Conservation (phyloP, 2,113 vertebrate genomes). For the Eurypyga helias region DNA sequence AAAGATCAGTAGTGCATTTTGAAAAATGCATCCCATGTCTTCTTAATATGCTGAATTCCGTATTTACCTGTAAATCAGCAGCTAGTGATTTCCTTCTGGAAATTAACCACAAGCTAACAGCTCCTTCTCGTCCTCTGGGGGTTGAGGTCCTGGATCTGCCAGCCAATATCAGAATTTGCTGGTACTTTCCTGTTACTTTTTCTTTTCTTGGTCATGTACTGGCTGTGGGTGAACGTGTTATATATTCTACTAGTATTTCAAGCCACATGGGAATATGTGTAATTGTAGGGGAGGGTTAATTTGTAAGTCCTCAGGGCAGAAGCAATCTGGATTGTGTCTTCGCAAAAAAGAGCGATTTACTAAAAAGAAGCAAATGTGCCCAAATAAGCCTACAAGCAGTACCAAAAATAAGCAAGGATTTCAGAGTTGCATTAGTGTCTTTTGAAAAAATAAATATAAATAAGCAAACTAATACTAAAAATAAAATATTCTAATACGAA, state of each 20-base stretch:
- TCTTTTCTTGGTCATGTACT: neutral
- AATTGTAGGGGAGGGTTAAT: neutral
- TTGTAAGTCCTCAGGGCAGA: neutral
- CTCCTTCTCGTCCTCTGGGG: constrained; percentile 5
- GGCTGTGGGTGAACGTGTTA: constrained; percentile 20
- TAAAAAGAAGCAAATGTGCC: neutral
- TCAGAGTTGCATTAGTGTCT: neutral
- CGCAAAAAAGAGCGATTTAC: neutral
- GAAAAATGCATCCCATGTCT: neutral
- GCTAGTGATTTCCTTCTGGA: neutral
- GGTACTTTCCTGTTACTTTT: constrained; percentile 11
- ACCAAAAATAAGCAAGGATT: neutral
- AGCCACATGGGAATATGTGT: neutral
- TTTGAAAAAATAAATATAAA: neutral
- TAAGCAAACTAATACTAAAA: neutral
- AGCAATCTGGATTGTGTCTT: neutral
- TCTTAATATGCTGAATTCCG: neutral
- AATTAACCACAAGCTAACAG: constrained; percentile 28
- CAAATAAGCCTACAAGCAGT: neutral
- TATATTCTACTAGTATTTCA: constrained; percentile 31
- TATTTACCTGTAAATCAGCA: neutral
- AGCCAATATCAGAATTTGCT: neutral
- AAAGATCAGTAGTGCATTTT: neutral
- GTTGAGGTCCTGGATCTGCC: neutral
- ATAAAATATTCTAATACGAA: too few species aligned